A percentile compares a stretch with the other conserved stretches of the same genome.
These are phyloP conservation scores for Corythornis vintsioides DNA, from an alignment of 2,113 vertebrate species.

Conservation along the genomic window DNA sequence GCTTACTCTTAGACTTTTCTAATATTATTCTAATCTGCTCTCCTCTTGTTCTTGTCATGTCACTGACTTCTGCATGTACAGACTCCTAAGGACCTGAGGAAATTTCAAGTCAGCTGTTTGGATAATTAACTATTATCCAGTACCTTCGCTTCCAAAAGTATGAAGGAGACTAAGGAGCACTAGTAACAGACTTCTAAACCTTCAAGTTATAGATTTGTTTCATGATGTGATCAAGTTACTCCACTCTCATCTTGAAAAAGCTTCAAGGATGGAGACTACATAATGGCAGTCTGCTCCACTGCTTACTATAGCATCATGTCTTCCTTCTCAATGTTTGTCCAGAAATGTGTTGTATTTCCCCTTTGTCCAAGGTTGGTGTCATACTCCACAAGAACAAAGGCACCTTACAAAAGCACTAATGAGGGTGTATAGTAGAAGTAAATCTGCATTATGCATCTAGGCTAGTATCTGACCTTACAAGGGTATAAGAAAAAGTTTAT, in stretches of 20 bases:
- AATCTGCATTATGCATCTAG: slow-evolving; percentile 30
- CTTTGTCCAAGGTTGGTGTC: not conserved
- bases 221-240: not conserved
- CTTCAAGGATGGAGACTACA: too few relatives aligned
- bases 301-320: not conserved
- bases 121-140: not conserved
- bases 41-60: not conserved
- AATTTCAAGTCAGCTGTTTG: not conserved
- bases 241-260: too few relatives aligned
- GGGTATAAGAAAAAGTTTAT: slow-evolving; percentile 18
- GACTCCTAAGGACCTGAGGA: not conserved
- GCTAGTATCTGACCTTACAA: slow-evolving; percentile 22
- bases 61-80: not conserved
- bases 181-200: not conserved
- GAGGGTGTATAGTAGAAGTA: not conserved
- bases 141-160: not conserved
- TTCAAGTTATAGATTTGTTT: not conserved
- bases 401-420: slow-evolving; percentile 25
- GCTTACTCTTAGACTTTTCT: not conserved
- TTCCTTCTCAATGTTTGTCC: not conserved
- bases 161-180: not conserved
- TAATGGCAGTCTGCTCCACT: not conserved
- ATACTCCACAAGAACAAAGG: not conserved
- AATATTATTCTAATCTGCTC: not conserved
- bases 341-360: not conserved